Base-by-base conservation (phyloP, 2,888 invertebrate species). In the Plebejus argus region DNA sequence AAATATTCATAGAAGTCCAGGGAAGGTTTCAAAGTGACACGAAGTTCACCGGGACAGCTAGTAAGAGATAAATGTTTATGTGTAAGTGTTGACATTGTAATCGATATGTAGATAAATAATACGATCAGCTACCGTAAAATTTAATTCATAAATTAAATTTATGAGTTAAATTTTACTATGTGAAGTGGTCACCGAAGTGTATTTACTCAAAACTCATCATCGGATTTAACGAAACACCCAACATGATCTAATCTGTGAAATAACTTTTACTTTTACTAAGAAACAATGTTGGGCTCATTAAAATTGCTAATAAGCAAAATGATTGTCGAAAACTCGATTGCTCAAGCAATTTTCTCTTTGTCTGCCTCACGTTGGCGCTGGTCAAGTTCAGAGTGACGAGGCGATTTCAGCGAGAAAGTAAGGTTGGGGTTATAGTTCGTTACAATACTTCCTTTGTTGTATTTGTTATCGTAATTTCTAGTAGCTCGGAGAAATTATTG, bases 261-360 rank as follows among this genome's bases (percentile, higher is more conserved):
- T 10, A 49, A 74, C 74, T 74, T 74, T 74, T 74, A 74, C 74
- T 74, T 74, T 74, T 74, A 74, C 74, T 72, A 28, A 74, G 74
- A 74, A 72, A 74, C 74, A 74, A 74, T 74, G 28, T n/a, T 76
- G 58, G 20, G 45, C 79, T 82, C 77, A 83, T 84, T 82, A 82
- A 84, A 84, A 85, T 82, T 82, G 83, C 82, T 82, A 83, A 85
- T 80, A 79, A 81, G 82, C 79, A 80, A 81, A 81, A 82, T 80
- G 80, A 83, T 83, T 83, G 83, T 83, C 78, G 81, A 80, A 79
- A 80, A n/a, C 12, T 20, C 45, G 56, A 71, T 77, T 77, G 56
- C 71, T 77, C 56, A 71, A 56, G 23, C 77, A 35, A 56, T 53
- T 77, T 77, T 77, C 77, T 71, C 71, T 77, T 71, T 79, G 78